Percentiles rank a stretch among this genome's conserved stretches.
phyloP scores from a whole-genome alignment of 2,888 invertebrate genomes.

The Brenthis hecate region DNA sequence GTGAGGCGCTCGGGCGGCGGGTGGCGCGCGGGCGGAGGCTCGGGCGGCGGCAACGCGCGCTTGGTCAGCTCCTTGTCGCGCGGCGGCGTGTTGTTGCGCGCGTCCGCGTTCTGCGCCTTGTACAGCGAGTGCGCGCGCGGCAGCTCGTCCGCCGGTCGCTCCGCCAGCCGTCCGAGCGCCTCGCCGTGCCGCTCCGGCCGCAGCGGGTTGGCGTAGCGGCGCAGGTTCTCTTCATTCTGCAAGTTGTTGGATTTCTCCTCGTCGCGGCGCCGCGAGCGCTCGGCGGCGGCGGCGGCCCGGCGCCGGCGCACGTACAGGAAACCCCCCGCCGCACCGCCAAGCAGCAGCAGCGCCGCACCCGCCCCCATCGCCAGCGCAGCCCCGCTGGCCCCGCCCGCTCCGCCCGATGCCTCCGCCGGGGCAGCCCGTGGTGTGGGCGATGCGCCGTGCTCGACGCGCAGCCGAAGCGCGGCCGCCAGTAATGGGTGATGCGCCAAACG shows the following conservation, averaged over 20 bases:
- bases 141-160: constrained; percentile 65
- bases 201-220: constrained; percentile 91
- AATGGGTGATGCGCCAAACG: constrained; percentile 67
- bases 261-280: constrained; percentile 83
- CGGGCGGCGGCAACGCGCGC: constrained; percentile 82
- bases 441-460: constrained; percentile 56
- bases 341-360: constrained; percentile 44
- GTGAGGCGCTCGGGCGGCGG: constrained; percentile 71
- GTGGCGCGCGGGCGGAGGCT: constrained; percentile 60
- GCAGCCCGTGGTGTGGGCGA: constrained; percentile 64
- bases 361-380: constrained; percentile 51
- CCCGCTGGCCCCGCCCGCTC: constrained; percentile 50
- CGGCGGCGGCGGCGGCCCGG: constrained; percentile 52
- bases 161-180: constrained; percentile 41
- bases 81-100: constrained; percentile 89
- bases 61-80: constrained; percentile 90
- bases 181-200: constrained; percentile 81
- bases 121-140: constrained; percentile 86
- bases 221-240: constrained; percentile 94
- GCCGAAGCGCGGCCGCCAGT: constrained; percentile 66
- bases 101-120: constrained; percentile 92
- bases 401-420: constrained; percentile 88
- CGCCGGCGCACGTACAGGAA: constrained; percentile 47
- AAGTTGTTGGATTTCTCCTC: constrained; percentile 95
- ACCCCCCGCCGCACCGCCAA: constrained; percentile 59